A percentile compares a stretch with the other conserved stretches of the same genome.
These are phyloP conservation scores for Acrocephalus kingi DNA, from an alignment of 2,113 vertebrate genomes.

Conservation along the genomic window DNA sequence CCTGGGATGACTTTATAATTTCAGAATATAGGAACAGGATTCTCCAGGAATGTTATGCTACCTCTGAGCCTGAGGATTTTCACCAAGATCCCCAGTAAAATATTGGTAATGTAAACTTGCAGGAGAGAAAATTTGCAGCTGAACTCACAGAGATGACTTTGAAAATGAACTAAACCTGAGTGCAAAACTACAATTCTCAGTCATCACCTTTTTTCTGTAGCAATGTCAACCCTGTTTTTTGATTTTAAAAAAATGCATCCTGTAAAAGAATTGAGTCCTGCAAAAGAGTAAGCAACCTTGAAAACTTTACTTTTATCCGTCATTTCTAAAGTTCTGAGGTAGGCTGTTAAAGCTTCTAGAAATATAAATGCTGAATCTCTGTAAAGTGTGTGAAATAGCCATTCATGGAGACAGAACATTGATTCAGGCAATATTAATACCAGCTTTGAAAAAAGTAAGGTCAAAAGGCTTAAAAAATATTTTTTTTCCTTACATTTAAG, in stretches of 20 bases:
- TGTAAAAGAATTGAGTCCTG: neutral
- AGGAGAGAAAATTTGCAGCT: neutral
- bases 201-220: neutral
- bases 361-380: neutral
- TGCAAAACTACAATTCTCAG: neutral
- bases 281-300: neutral
- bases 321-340: neutral
- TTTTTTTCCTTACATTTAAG: neutral
- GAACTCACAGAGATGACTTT: neutral
- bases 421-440: neutral
- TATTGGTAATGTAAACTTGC: neutral
- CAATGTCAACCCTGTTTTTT: neutral
- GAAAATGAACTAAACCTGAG: neutral
- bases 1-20: neutral
- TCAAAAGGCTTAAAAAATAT: neutral
- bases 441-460: neutral
- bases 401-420: neutral
- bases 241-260: neutral
- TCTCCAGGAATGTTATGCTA: neutral
- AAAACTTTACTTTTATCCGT: constrained; percentile 11
- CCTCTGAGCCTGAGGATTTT: neutral
- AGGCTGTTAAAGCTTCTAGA: neutral
- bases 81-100: neutral
- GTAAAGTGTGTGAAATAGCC: neutral
- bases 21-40: neutral